These are phyloP conservation scores for Rhodinocichla rosea DNA, from an alignment of 2,113 vertebrate genomes.

Conservation along the genomic window DNA sequence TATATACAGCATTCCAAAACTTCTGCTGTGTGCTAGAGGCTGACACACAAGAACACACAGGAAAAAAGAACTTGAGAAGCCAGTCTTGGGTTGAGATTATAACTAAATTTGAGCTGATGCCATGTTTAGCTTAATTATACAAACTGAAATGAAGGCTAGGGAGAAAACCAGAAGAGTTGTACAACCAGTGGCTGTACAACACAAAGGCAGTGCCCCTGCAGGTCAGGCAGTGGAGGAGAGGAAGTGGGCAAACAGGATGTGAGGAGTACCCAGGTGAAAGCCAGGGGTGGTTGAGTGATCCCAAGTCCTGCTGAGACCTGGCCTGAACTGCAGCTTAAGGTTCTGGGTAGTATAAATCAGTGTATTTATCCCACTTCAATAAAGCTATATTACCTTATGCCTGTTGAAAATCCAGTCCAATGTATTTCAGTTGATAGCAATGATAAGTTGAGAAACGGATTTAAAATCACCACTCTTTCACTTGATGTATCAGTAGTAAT, in stretches of 20 bases:
- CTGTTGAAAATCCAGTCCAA: background rate
- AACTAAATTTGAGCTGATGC: background rate
- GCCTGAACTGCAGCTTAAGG: background rate
- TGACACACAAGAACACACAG: background rate
- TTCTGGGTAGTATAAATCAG: background rate
- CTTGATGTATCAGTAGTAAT: background rate
- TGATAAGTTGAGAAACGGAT: background rate
- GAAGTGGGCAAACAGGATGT: background rate
- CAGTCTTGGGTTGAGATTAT: background rate
- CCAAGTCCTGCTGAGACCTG: accelerated
- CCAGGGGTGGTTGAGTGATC: background rate
- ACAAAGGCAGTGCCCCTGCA: background rate
- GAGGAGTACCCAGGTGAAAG: background rate
- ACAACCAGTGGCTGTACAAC: background rate
- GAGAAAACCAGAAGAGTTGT: background rate
- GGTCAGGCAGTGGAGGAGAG: background rate
- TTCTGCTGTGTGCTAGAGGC: background rate
- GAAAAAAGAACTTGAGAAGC: background rate
- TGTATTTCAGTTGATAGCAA: background rate
- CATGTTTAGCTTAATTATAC: background rate
- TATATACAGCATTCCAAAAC: background rate
- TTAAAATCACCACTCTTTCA: background rate
- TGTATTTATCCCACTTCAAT: background rate
- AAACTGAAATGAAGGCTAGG: background rate
- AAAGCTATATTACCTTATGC: background rate